Conservation (phyloP, 2,888 invertebrate species). For the Amphimallon solstitiale region DNA sequence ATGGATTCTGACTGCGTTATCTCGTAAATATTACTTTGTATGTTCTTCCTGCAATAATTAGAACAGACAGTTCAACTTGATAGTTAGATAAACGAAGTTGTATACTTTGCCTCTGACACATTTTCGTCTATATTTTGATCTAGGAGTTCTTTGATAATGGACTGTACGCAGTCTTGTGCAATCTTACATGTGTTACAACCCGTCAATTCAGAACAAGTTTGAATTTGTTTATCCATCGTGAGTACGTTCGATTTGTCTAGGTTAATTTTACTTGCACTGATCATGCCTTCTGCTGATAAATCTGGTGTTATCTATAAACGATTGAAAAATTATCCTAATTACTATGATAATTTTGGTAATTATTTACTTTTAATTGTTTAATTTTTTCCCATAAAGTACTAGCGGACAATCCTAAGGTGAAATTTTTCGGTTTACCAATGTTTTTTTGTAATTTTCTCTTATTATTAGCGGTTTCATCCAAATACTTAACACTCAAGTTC, state of each 20-base stretch:
- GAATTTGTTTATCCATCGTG: not conserved
- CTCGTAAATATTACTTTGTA: conserved; percentile 28
- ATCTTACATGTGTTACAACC: conserved; percentile 23
- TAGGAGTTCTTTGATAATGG: conserved; percentile 14
- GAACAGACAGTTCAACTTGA: not conserved
- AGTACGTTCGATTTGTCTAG: not conserved
- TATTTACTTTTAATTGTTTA: conserved; percentile 17
- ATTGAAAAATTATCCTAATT: conserved; percentile 1
- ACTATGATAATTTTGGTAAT: not conserved
- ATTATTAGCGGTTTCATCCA: conserved; percentile 21
- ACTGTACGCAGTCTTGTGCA: conserved; percentile 31
- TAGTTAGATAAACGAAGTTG: not conserved
- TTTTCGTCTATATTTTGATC: conserved; percentile 9
- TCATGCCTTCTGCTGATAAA: not conserved
- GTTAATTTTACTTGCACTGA: not conserved
- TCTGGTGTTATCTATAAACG: not conserved
- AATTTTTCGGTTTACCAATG: conserved; percentile 32
- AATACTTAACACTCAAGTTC: conserved; percentile 20
- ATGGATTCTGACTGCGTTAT: conserved; percentile 27
- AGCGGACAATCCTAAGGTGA: conserved; percentile 34
- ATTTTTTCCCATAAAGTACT: conserved; percentile 30
- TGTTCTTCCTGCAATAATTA: conserved; percentile 22
- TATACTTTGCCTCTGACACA: conserved; percentile 29
- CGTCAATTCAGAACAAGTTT: not conserved
- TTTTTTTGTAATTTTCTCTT: conserved; percentile 29